phyloP scores from a whole-genome alignment of 2,888 invertebrate species.

The Trichacis sp. region DNA sequence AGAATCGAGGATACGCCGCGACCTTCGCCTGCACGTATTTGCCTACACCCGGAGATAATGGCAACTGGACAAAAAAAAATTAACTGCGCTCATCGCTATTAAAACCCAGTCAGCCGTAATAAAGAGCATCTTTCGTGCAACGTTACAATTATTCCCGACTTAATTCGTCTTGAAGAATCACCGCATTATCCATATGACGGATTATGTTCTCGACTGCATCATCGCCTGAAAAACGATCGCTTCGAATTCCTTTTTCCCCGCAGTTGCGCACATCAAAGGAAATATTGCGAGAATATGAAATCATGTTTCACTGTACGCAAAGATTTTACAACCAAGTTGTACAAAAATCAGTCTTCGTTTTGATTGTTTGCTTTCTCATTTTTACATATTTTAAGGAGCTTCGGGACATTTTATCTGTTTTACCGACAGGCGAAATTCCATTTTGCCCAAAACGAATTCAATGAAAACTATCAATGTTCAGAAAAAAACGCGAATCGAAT shows the following conservation, averaged over 20 bases:
- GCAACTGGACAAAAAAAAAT: background rate
- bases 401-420: too few species aligned
- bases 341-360: too few species aligned
- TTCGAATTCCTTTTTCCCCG: constrained; percentile 18
- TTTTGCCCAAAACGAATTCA: too few species aligned
- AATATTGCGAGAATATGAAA: too few species aligned
- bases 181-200: constrained; percentile 19
- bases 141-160: constrained; percentile 22
- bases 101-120: constrained; percentile 23
- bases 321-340: too few species aligned
- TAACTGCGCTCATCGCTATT: constrained; percentile 6
- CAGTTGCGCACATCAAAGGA: too few species aligned
- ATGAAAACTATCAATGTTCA: too few species aligned
- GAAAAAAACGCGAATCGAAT: too few species aligned
- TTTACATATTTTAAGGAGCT: too few species aligned
- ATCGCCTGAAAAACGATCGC: constrained; percentile 24
- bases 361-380: too few species aligned
- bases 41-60: background rate
- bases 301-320: too few species aligned
- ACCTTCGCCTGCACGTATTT: background rate
- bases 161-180: constrained; percentile 19
- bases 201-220: constrained; percentile 16
- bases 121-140: constrained; percentile 32
- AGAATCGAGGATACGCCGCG: background rate
- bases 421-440: too few species aligned